Evolutionary conservation across 2,888 invertebrate genomes (phyloP).

Genomic region (Agrochola lota): DNA sequence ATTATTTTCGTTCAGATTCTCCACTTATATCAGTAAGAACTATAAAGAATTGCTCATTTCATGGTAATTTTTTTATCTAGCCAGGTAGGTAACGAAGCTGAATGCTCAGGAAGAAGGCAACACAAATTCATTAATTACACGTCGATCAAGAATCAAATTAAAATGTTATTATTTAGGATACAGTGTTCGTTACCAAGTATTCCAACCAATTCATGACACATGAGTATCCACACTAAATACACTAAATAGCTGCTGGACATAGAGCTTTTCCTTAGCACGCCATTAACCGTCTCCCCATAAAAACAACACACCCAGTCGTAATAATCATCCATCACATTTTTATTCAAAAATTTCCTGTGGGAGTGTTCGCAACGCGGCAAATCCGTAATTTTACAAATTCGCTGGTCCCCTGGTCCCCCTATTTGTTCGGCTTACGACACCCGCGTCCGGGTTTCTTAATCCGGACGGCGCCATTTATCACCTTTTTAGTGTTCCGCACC

Average conservation of each 20-base stretch:
- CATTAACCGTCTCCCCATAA: conserved; percentile 5
- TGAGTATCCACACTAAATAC: no score
- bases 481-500: conserved; percentile 63
- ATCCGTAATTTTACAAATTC: conserved; percentile 65
- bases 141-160: neutral
- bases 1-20: neutral
- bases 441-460: conserved; percentile 63
- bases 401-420: conserved; percentile 50
- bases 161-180: neutral
- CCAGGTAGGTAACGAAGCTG: neutral
- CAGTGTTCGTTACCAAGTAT: no score
- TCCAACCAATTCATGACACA: no score
- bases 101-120: neutral
- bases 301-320: conserved; percentile 23
- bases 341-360: conserved; percentile 52
- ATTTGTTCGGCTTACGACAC: conserved; percentile 66
- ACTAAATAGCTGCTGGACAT: neutral
- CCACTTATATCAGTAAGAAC: neutral
- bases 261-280: neutral
- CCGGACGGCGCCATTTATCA: conserved; percentile 64
- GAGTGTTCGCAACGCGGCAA: conserved; percentile 33
- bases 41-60: neutral
- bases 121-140: neutral
- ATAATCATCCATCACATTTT: conserved; percentile 56
- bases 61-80: neutral